These are phyloP conservation scores for Orius insidiosus DNA, from an alignment of 1,140 invertebrate species.

Conservation along the genomic window DNA sequence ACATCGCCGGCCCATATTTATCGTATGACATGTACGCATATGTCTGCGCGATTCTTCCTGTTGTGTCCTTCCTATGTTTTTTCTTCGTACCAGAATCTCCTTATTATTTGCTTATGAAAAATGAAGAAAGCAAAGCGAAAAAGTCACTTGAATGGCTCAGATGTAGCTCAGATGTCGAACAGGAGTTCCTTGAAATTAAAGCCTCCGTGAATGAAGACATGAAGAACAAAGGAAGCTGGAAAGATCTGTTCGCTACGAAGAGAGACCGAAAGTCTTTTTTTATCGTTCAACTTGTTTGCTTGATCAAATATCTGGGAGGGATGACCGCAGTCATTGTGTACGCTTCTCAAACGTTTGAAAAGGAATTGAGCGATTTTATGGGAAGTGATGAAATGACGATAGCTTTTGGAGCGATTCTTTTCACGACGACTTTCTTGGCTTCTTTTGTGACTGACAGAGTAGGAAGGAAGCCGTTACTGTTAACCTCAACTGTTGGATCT, in stretches of 20 bases:
- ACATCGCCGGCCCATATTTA: conserved; percentile 51
- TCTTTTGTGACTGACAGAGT: conserved; percentile 29
- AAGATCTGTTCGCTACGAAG: conserved; percentile 13
- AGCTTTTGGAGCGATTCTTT: conserved; percentile 15
- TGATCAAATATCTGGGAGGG: conserved; percentile 14
- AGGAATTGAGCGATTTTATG: conserved; percentile 2
- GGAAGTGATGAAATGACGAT: conserved; percentile 15
- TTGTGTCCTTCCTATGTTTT: conserved; percentile 46
- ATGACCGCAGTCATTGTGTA: conserved; percentile 17
- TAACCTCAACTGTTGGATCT: conserved; percentile 25
- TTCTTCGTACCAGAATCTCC: conserved; percentile 68
- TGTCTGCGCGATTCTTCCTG: conserved; percentile 38
- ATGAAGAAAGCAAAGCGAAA: conserved; percentile 40
- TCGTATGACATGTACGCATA: conserved; percentile 46
- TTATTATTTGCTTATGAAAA: conserved; percentile 42
- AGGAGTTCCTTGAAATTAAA: conserved; percentile 17
- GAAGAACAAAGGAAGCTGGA: conserved; percentile 42
- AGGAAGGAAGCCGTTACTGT: conserved; percentile 32
- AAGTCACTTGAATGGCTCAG: conserved; percentile 46
- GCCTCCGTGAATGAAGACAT: conserved; percentile 18
- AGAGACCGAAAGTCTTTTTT: conserved; percentile 13
- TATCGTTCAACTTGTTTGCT: conserved; percentile 16
- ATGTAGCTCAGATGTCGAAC: conserved; percentile 18
- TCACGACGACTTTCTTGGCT: conserved; percentile 26
- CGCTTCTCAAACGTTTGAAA: conserved; percentile 13